Conservation (phyloP, 2,888 invertebrate genomes). For the Bombyx huttoni region DNA sequence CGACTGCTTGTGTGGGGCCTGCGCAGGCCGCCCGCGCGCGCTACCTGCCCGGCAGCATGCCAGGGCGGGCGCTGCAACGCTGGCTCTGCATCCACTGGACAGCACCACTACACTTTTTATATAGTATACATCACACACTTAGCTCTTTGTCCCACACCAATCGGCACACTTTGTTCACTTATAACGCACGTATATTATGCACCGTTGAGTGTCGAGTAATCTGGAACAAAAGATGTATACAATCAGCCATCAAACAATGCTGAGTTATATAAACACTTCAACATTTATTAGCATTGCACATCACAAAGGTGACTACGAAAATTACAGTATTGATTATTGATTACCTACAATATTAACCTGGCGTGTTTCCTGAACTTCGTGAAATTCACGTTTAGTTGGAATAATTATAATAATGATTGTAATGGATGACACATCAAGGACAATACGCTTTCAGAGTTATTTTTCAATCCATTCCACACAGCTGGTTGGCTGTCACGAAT, state of each 20-base stretch:
- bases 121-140: conserved; percentile 28
- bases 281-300: conserved; percentile 46
- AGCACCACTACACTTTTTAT: conserved; percentile 19
- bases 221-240: conserved; percentile 61
- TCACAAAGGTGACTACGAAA: conserved; percentile 22
- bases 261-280: conserved; percentile 68
- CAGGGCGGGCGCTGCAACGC: conserved; percentile 57
- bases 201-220: conserved; percentile 36
- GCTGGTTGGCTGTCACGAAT: conserved; percentile 60
- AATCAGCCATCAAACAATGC: conserved; percentile 53
- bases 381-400: conserved; percentile 41
- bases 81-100: conserved; percentile 51
- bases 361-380: conserved; percentile 11
- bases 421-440: conserved; percentile 69
- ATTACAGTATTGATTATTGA: background rate
- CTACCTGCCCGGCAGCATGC: conserved; percentile 73
- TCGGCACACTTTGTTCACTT: conserved; percentile 25
- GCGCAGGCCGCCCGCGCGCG: conserved; percentile 72
- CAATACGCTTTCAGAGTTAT: conserved; percentile 52
- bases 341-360: conserved; percentile 4
- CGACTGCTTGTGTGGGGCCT: conserved; percentile 69
- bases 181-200: conserved; percentile 30
- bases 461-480: conserved; percentile 59
- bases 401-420: conserved; percentile 39
- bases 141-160: conserved; percentile 24